phyloP scores from a whole-genome alignment of 2,797 vertebrate genomes.

The Mareca strepera region DNA sequence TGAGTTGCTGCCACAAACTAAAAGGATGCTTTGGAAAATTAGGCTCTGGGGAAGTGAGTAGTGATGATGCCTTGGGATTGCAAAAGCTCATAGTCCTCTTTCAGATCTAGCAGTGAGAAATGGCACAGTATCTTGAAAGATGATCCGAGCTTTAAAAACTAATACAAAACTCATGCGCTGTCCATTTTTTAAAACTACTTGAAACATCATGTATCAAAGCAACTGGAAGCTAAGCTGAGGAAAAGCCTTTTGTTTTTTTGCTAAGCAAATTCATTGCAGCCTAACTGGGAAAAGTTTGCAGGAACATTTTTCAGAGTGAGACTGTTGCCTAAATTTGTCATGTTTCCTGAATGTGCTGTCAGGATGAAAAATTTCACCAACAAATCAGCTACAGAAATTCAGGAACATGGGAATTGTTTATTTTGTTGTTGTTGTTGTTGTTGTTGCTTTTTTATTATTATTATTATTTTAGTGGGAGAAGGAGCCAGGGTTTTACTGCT shows the following conservation, averaged over 20 bases:
- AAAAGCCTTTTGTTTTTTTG: slow-evolving; percentile 56
- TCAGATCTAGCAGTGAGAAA: slow-evolving; percentile 26
- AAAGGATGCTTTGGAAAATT: not conserved
- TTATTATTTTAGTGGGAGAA: not conserved
- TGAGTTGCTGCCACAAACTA: not conserved
- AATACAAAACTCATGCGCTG: not conserved
- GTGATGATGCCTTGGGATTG: not conserved
- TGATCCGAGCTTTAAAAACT: slow-evolving; percentile 47
- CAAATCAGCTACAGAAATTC: slow-evolving; percentile 44
- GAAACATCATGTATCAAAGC: slow-evolving; percentile 65
- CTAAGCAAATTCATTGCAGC: slow-evolving; percentile 63
- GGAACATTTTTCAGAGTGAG: slow-evolving; percentile 61
- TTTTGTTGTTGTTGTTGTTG: not conserved
- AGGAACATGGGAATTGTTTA: not conserved
- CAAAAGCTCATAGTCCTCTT: not conserved
- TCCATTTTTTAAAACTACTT: slow-evolving; percentile 51
- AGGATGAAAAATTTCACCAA: slow-evolving; percentile 63
- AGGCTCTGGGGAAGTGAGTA: not conserved
- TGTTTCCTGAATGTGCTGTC: slow-evolving; percentile 60
- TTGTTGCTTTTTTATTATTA: not conserved
- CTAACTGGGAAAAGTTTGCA: slow-evolving; percentile 47
- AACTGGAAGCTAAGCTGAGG: slow-evolving; percentile 51
- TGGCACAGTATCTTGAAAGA: slow-evolving; percentile 23
- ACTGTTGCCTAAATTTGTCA: slow-evolving; percentile 50
- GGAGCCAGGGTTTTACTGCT: not conserved